phyloP scores from a whole-genome alignment of 2,113 vertebrate species.

The Probosciger aterrimus region DNA sequence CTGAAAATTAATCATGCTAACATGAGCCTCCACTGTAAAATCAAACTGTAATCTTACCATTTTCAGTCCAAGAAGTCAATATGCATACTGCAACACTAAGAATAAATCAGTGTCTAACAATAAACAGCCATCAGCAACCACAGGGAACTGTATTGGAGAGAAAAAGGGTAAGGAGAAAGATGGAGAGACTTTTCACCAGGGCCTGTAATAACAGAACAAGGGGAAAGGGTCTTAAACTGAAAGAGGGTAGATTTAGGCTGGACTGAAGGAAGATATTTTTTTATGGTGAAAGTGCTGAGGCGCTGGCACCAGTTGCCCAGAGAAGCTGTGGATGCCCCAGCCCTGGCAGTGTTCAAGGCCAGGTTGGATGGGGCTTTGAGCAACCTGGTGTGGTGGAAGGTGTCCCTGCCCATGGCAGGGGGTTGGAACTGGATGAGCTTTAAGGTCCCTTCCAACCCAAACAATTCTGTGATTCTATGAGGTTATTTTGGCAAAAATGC shows the following conservation, averaged over 20 bases:
- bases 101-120: neutral
- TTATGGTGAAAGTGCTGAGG: neutral
- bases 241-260: neutral
- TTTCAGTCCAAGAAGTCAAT: neutral
- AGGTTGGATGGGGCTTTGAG: accelerated
- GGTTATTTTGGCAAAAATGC: neutral
- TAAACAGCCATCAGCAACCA: neutral
- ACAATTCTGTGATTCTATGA: neutral
- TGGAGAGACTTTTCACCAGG: neutral
- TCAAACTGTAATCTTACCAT: neutral
- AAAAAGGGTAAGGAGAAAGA: neutral
- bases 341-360: neutral
- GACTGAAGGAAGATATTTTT: neutral
- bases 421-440: neutral
- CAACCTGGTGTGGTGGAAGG: neutral
- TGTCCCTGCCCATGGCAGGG: neutral
- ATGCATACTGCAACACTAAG: neutral
- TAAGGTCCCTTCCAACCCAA: neutral
- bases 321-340: neutral
- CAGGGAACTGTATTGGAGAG: neutral
- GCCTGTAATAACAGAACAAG: neutral
- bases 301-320: neutral
- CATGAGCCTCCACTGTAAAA: slow-evolving; percentile 3
- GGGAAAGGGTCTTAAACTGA: neutral
- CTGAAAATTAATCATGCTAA: neutral